Evolutionary conservation across 2,797 vertebrate species (phyloP).

Genomic region (Pseudochirops cupreus): DNA sequence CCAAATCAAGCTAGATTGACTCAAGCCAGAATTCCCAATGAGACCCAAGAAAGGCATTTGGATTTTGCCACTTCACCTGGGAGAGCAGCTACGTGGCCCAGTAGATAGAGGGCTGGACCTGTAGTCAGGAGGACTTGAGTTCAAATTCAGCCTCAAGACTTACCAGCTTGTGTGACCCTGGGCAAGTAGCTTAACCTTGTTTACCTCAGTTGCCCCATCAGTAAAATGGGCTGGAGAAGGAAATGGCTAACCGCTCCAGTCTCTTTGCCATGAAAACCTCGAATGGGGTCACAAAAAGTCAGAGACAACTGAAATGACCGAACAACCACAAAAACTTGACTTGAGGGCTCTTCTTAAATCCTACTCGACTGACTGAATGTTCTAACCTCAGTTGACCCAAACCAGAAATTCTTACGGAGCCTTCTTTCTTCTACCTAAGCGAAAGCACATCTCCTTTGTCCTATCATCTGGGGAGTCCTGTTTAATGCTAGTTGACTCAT

Average conservation of each 20-base stretch:
- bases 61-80: not conserved
- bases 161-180: not conserved
- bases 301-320: not conserved
- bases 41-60: not conserved
- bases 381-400: not conserved
- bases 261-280: not conserved
- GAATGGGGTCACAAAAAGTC: not conserved
- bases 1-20: not conserved
- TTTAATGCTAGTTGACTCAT: not conserved
- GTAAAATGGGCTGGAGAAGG: not conserved
- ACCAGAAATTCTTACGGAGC: not conserved
- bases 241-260: not conserved
- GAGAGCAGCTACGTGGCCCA: not conserved
- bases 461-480: not conserved
- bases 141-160: not conserved
- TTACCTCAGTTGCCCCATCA: not conserved
- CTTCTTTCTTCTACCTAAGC: not conserved
- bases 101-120: not conserved
- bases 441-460: not conserved
- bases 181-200: not conserved
- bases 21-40: not conserved
- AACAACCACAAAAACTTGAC: not conserved
- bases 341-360: not conserved
- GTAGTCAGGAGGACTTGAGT: not conserved
- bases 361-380: not conserved